Conservation (phyloP, 2,113 vertebrate genomes). For the Dascyllus trimaculatus region DNA sequence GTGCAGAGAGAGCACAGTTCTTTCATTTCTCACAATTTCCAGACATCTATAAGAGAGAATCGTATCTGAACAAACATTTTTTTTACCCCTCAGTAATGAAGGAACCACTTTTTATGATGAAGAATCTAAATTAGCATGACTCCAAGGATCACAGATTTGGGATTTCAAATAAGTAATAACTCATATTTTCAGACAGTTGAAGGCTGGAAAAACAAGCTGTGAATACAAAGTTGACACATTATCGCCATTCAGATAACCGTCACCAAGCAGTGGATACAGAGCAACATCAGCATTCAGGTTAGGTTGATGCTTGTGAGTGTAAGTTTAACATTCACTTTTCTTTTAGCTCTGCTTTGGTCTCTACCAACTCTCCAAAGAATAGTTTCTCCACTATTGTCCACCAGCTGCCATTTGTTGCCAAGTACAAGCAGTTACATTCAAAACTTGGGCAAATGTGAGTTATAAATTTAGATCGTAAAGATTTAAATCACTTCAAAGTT, state of each 20-base stretch:
- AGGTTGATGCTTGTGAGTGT: not conserved
- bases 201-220: not conserved
- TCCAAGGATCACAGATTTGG: not conserved
- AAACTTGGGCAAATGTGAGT: not conserved
- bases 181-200: not conserved
- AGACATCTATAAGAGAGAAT: too few relatives aligned
- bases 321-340: not conserved
- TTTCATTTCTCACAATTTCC: too few relatives aligned
- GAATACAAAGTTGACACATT: not conserved
- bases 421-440: not conserved
- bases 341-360: too few relatives aligned
- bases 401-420: too few relatives aligned
- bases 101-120: not conserved
- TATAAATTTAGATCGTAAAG: slow-evolving; percentile 23
- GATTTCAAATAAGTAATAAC: not conserved
- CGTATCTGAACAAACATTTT: too few relatives aligned
- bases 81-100: not conserved
- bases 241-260: not conserved
- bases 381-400: too few relatives aligned
- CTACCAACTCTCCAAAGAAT: too few relatives aligned
- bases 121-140: not conserved
- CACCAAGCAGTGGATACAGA: too few relatives aligned
- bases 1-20: too few relatives aligned
- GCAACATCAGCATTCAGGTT: not conserved
- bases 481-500: slow-evolving; percentile 15